Percentiles rank a stretch among this genome's conserved stretches.
These are phyloP conservation scores for Saturnia japonica DNA, from an alignment of 2,888 invertebrate species.

Conservation along the genomic window DNA sequence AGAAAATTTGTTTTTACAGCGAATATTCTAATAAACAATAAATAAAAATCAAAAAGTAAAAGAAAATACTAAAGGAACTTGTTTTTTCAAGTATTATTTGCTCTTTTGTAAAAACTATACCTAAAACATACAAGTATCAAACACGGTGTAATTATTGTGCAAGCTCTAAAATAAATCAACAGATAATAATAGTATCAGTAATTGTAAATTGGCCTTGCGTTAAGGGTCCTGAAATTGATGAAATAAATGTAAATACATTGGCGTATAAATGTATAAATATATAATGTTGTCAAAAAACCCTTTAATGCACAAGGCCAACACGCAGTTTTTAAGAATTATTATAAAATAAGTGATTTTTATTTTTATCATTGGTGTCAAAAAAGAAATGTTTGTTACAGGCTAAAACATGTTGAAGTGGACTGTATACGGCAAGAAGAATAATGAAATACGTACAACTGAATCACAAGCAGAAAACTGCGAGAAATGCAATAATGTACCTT, in stretches of 20 bases:
- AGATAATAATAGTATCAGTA: neutral
- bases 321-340: no score
- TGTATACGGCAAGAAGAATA: slow-evolving; percentile 75
- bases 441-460: slow-evolving; percentile 53
- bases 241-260: no score
- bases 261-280: no score
- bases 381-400: slow-evolving; percentile 5
- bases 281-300: no score
- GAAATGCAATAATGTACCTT: slow-evolving; percentile 45
- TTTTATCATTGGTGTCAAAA: neutral
- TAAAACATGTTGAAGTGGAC: slow-evolving; percentile 84
- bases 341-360: no score
- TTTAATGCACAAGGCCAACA: no score
- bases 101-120: no score
- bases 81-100: no score
- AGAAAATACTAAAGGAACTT: no score
- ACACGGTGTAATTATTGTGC: neutral
- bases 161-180: neutral
- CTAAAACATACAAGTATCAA: neutral
- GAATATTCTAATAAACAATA: neutral
- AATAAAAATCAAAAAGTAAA: neutral
- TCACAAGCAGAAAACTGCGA: slow-evolving; percentile 46
- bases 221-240: no score
- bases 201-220: no score
- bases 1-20: neutral